These are phyloP conservation scores for Zygogramma bicolorata DNA, from an alignment of 2,888 invertebrate genomes.

Conservation along the genomic window DNA sequence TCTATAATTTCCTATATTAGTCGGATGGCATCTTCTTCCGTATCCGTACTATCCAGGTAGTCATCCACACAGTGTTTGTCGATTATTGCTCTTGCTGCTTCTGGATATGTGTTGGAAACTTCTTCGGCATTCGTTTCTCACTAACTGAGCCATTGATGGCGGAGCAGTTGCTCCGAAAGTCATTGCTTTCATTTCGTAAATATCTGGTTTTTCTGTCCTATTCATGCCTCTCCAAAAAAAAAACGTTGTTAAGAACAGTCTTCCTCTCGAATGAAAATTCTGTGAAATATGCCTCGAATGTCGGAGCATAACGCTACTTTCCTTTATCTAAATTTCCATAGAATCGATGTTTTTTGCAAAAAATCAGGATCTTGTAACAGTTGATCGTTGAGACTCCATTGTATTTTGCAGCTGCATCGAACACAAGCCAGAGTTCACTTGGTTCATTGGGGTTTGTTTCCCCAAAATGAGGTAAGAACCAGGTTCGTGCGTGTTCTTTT, in stretches of 20 bases:
- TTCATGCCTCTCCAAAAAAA: neutral
- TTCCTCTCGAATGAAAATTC: neutral
- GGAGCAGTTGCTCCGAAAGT: neutral
- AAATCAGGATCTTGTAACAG: neutral
- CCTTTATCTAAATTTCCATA: neutral
- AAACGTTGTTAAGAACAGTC: neutral
- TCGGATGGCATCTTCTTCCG: neutral
- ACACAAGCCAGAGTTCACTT: neutral
- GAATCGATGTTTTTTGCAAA: neutral
- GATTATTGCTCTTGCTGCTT: neutral
- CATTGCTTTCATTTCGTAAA: neutral
- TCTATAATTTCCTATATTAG: conserved; percentile 2
- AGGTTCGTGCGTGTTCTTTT: neutral
- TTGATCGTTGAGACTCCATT: neutral
- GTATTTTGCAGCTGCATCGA: neutral
- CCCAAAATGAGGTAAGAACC: neutral
- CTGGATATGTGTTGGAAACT: neutral
- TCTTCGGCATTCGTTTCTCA: neutral
- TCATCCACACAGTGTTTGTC: too few relatives aligned
- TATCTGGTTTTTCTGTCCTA: neutral
- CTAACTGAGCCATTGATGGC: neutral
- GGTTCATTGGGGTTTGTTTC: neutral
- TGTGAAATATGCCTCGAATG: neutral
- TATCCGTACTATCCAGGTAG: too few relatives aligned
- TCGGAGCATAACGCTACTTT: neutral